Evolutionary conservation across 1,140 invertebrate genomes (phyloP).

Genomic region (honey bee (Apis mellifera)): Amel_HAv3.1 CM009937.2:9561001-9561500

Average conservation of each 20-base stretch:
- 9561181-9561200: conserved; percentile 74
- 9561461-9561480: conserved; percentile 72
- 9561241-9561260: conserved; percentile 67
- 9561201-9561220: conserved; percentile 73
- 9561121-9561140: no score
- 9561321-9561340: conserved; percentile 76
- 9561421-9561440: conserved; percentile 69
- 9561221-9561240: conserved; percentile 67
- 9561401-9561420: conserved; percentile 76
- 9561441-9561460: conserved; percentile 70
- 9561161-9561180: conserved; percentile 70
- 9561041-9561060: conserved; percentile 59
- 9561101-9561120: background rate
- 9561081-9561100: background rate
- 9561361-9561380: background rate
- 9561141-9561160: conserved; percentile 58
- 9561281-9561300: conserved; percentile 64
- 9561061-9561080: background rate
- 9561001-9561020: conserved; percentile 71
- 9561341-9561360: conserved; percentile 27
- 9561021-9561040: conserved; percentile 66
- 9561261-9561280: conserved; percentile 73
- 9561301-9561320: conserved; percentile 68
- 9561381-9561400: background rate
- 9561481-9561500: conserved; percentile 66